Evolutionary conservation across 2,113 vertebrate species (phyloP), one percentile per base, ranked within the genome.

Genomic region (Coregonus clupeaformis): DNA sequence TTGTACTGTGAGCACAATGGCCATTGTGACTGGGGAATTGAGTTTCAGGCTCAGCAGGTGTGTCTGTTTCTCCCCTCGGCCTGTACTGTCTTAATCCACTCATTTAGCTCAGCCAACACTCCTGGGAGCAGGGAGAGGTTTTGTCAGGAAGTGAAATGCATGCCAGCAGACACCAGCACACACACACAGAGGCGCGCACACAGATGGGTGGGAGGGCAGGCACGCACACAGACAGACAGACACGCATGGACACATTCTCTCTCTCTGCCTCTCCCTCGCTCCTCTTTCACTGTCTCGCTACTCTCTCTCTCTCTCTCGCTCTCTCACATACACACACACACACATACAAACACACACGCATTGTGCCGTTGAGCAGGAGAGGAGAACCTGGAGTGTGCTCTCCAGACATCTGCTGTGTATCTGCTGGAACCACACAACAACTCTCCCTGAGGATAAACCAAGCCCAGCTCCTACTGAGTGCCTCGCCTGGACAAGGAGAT

Each of bases 1-100:
- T 91, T 91, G 89, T 90, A 11, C 79, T 77, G 65, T 63, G 69
- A 67, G 75, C 76, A 90, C 87, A 88, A 86, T 83, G 84, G 80
- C 86, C 74, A 89, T 91, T 91, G 85, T 91, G 27, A 42, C 36
- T 42, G 36, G 36, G 36, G 36, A 42, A 42, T 42, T 42, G 36
- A 42, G 36, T 42, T 42, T 42, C 36, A 42, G 36, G 36, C 36
- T 42, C 25, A 42, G 72, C 45, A 81, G 82, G 82, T 76, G 76
- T 81, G 80, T 79, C 60, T 57, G 76, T 75, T 73, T 24, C 72
- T 20, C 36, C 52, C 52, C 52, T 6, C 14, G 52, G 52, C 36
- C 36, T 42, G 36, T 42, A 42, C 36, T 42, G 24, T 27, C 27
- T 27, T 64, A 64, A 27, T 64, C 62, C 14, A 25, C 27, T 64